phyloP scores from a whole-genome alignment of 2,797 vertebrate genomes.

The Mormyrops attenuatus region DNA sequence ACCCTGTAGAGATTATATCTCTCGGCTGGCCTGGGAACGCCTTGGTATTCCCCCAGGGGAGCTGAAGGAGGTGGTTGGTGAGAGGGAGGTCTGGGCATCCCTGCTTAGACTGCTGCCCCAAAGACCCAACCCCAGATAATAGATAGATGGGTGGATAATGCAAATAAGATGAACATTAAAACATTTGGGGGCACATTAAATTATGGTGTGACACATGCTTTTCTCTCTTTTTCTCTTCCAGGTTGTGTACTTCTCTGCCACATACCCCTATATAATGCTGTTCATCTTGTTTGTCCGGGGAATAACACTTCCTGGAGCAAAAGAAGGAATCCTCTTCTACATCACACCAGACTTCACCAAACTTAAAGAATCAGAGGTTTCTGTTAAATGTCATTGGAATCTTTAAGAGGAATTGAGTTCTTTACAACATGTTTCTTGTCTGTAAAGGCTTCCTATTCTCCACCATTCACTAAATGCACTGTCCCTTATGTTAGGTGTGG shows the following conservation, averaged over 20 bases:
- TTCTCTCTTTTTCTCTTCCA: conserved; percentile 49
- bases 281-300: conserved; percentile 96
- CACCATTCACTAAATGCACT: neutral
- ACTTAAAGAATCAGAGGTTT: conserved; percentile 92
- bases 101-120: neutral
- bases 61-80: neutral
- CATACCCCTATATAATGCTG: conserved; percentile 96
- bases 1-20: neutral
- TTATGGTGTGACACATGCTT: neutral
- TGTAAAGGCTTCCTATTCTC: neutral
- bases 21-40: neutral
- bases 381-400: neutral
- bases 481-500: conserved; percentile 76
- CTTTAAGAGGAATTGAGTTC: conserved; percentile 1
- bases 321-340: conserved; percentile 95
- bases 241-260: conserved; percentile 98
- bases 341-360: conserved; percentile 94
- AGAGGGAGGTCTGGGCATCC: neutral
- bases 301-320: conserved; percentile 83
- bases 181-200: neutral
- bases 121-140: neutral
- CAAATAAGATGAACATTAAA: neutral
- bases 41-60: neutral
- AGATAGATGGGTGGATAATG: neutral
- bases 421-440: neutral